Evolutionary conservation across 2,888 invertebrate species (phyloP).

Genomic region (Rhagium mordax): DNA sequence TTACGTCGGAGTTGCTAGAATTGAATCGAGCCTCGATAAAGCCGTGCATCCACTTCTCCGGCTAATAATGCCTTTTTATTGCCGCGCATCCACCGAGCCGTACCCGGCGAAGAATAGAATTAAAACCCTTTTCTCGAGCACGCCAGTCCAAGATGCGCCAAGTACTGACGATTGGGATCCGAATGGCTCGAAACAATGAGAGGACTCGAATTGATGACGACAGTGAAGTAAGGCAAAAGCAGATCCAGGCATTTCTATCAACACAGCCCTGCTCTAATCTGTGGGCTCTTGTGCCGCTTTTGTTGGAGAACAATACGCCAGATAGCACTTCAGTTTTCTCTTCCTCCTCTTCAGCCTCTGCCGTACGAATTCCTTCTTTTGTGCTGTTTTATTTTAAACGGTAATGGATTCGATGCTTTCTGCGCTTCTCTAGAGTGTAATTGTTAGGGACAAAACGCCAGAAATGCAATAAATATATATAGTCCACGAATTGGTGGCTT

Average conservation of each 20-base stretch:
- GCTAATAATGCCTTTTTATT: not conserved
- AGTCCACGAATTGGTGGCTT: no score
- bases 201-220: conserved; percentile 36
- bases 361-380: conserved; percentile 10
- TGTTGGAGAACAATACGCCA: conserved; percentile 45
- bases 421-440: no score
- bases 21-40: no score
- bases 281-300: conserved; percentile 36
- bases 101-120: not conserved
- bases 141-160: not conserved
- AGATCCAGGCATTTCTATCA: conserved; percentile 44
- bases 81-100: not conserved
- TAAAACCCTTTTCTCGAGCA: conserved; percentile 12
- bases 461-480: no score
- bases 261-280: conserved; percentile 45
- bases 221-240: conserved; percentile 31
- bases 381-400: not conserved
- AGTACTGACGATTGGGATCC: conserved; percentile 35
- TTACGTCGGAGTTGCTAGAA: no score
- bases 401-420: conserved; percentile 15
- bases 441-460: no score
- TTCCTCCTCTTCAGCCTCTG: conserved; percentile 30
- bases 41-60: not conserved
- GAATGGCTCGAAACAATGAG: conserved; percentile 36
- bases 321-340: conserved; percentile 46